Base-by-base conservation (phyloP, 2,888 invertebrate species). In the Pegoplata infirma region DNA sequence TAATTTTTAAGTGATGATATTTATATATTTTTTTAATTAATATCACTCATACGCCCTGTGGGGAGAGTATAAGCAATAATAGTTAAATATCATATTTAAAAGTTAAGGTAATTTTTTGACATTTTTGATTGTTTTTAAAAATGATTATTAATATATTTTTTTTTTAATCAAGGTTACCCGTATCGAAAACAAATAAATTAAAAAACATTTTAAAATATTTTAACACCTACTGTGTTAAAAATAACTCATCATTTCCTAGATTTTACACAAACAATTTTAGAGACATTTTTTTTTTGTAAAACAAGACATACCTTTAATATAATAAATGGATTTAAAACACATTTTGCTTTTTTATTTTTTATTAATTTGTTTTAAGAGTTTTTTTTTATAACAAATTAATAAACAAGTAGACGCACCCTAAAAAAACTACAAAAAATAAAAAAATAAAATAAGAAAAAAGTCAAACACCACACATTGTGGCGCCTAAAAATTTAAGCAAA, bases 341-440 rank as follows among this genome's bases (percentile, higher is more conserved):
- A n/a, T n/a, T n/a, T n/a, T n/a, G n/a, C n/a, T n/a, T n/a, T n/a
- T n/a, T n/a, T n/a, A n/a, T n/a, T 32, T 28, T 36, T 56, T 8
- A 47, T 28, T 56, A 32, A 17, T 36, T 19, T 25, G 49, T 10
- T 51, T 59, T 19, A 12, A 44, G 21, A 4, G 12, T 1, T 56
- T 56, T 46, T 40, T 67, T 44, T 17, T 44, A 14, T 32, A 17
- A 40, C 23, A 16, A 63, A 56, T 53, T 36, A 67, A 36, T 47
- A 73, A 68, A 68, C 73, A 44, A 58, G 73, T 68, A 61, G 77
- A 73, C 77, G 77, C 77, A 73, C 77, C 77, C 64, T 32, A 68
- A 75, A 75, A 68, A 67, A 23, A n/a, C n/a, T 14, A 66, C 32
- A 28, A 14, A n/a, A n/a, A n/a, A n/a, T n/a, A n/a, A n/a, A n/a